phyloP scores from a whole-genome alignment of 2,797 vertebrate genomes.

The Triplophysa bombifrons region DNA sequence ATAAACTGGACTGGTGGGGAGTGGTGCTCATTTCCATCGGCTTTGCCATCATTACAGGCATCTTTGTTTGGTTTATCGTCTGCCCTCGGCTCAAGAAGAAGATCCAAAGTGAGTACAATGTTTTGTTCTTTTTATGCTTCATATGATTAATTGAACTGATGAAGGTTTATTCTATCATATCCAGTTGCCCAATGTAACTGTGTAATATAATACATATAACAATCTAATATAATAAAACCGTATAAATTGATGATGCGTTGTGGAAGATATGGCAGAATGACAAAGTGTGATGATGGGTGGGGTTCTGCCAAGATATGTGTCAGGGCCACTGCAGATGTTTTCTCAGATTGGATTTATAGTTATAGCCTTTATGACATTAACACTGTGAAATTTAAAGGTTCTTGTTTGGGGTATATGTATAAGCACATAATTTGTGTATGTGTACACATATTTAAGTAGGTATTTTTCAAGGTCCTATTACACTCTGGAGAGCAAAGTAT shows the following conservation, averaged over 20 bases:
- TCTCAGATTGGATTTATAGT: neutral
- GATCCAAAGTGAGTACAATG: constrained; percentile 89
- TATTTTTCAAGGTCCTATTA: neutral
- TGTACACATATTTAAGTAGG: neutral
- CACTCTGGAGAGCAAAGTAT: neutral
- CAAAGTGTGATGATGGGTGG: neutral
- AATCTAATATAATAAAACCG: too few species aligned
- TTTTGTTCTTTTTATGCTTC: neutral
- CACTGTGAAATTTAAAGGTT: neutral
- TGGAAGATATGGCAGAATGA: neutral
- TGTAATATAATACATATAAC: too few species aligned
- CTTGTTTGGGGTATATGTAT: neutral
- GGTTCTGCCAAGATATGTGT: neutral
- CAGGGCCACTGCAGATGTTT: neutral
- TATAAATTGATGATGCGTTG: too few species aligned
- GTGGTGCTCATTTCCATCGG: constrained; percentile 87
- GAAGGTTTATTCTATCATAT: neutral
- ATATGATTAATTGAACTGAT: too few species aligned
- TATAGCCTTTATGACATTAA: too few species aligned
- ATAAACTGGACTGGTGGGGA: constrained; percentile 90
- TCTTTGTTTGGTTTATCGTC: constrained; percentile 93
- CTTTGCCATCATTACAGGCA: constrained; percentile 82
- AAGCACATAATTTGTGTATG: neutral
- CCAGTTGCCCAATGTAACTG: neutral
- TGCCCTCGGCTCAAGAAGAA: constrained; percentile 96